These are phyloP conservation scores for Gymnarchus niloticus DNA, from an alignment of 2,113 vertebrate genomes.

Conservation along the genomic window DNA sequence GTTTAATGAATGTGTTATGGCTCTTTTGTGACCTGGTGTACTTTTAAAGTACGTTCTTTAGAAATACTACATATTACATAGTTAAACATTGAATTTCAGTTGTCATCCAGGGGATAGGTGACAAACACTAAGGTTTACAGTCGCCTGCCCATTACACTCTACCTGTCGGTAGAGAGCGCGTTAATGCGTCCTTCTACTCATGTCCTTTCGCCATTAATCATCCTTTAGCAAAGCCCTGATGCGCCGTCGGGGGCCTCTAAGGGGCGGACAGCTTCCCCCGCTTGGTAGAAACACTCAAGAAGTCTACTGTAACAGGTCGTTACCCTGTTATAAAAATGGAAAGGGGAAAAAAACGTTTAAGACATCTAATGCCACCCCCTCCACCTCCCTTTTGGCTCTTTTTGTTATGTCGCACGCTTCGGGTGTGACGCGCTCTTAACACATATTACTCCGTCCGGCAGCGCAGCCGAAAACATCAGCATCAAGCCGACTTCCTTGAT, in stretches of 20 bases:
- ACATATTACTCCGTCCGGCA: not conserved
- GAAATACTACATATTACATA: not conserved
- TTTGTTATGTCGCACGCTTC: not conserved
- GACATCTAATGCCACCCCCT: not conserved
- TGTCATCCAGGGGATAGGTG: not conserved
- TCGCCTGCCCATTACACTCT: not conserved
- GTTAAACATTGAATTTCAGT: not conserved
- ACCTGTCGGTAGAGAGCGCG: not conserved
- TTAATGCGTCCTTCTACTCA: conserved; percentile 16
- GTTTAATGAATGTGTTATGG: not conserved
- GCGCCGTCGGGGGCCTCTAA: not conserved
- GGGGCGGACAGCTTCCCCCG: conserved; percentile 8
- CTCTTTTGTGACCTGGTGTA: not conserved
- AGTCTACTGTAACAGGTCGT: conserved; percentile 21
- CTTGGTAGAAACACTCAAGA: conserved; percentile 8
- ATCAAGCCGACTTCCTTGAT: not conserved
- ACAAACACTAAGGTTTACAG: not conserved
- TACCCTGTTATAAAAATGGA: conserved; percentile 18
- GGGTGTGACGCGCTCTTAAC: not conserved
- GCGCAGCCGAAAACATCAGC: not conserved
- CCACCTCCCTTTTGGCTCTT: not conserved
- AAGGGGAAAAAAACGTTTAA: not conserved
- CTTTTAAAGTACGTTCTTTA: not conserved
- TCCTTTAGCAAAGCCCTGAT: conserved; percentile 24
- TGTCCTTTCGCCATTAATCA: conserved; percentile 26